Evolutionary conservation across 2,797 vertebrate species (phyloP).

Genomic region (Heterohyrax brucei): DNA sequence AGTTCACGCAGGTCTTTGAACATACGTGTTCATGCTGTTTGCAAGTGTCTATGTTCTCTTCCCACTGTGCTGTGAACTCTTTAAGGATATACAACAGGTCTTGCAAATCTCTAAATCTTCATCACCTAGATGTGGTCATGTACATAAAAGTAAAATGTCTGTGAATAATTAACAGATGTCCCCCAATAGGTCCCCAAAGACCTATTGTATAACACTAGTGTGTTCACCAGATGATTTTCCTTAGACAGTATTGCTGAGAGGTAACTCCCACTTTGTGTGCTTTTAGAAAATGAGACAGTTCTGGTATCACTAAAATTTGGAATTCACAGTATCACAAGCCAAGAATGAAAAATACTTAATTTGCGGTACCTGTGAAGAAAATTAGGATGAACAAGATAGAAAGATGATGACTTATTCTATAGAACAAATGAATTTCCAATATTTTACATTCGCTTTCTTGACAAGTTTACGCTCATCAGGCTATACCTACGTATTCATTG

Average conservation of each 20-base stretch:
- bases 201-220: conserved; percentile 27
- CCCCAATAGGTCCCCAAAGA: neutral
- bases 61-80: neutral
- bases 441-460: conserved; percentile 54
- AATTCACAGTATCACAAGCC: conserved; percentile 47
- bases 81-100: neutral
- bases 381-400: conserved; percentile 63
- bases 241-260: conserved; percentile 47
- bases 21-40: conserved; percentile 60
- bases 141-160: neutral
- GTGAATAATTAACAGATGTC: conserved; percentile 59
- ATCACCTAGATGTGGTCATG: neutral
- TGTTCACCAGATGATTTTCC: conserved; percentile 55
- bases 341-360: conserved; percentile 60
- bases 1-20: conserved; percentile 20
- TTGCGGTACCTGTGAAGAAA: conserved; percentile 51
- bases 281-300: conserved; percentile 63
- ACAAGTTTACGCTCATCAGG: conserved; percentile 37
- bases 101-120: neutral
- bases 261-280: conserved; percentile 31
- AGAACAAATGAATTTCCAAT: conserved; percentile 56
- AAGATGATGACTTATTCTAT: conserved; percentile 48
- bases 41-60: neutral
- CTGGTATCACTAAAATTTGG: conserved; percentile 43
- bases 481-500: conserved; percentile 39